Evolutionary conservation across 2,888 invertebrate species (phyloP).

Genomic region (Spodoptera picta): DNA sequence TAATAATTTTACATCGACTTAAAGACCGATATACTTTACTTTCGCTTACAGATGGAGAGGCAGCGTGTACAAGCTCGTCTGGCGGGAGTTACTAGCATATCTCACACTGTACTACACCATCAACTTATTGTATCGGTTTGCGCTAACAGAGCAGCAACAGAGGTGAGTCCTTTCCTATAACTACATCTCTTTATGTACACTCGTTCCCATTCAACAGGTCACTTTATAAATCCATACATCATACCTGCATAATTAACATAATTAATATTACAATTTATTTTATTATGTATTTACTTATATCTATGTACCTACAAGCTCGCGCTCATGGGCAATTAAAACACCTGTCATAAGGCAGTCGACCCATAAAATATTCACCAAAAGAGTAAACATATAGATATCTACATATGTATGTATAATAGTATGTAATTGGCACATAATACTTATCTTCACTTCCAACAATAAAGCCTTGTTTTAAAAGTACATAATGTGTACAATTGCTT

Average conservation of each 20-base stretch:
- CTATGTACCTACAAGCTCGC: too few species aligned
- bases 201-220: background rate
- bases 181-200: background rate
- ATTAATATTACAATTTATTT: slow-evolving; percentile 5
- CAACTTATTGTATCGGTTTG: slow-evolving; percentile 95
- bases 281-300: too few species aligned
- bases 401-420: too few species aligned
- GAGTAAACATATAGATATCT: slow-evolving; percentile 14
- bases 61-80: slow-evolving; percentile 98
- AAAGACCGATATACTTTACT: slow-evolving; percentile 15
- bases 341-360: slow-evolving; percentile 13
- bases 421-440: slow-evolving; percentile 20
- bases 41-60: slow-evolving; percentile 94
- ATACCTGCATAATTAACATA: slow-evolving; percentile 3
- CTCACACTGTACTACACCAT: slow-evolving; percentile 95
- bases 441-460: slow-evolving; percentile 17
- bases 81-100: slow-evolving; percentile 97
- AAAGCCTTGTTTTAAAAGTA: slow-evolving; percentile 20
- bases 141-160: slow-evolving; percentile 93
- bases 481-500: slow-evolving; percentile 8
- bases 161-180: slow-evolving; percentile 87
- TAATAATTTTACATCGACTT: slow-evolving; percentile 25
- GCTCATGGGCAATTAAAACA: slow-evolving; percentile 17
- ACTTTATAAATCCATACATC: slow-evolving; percentile 2
- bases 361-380: slow-evolving; percentile 28